Conservation (phyloP, 2,113 vertebrate species). For the Callipepla californica region DNA sequence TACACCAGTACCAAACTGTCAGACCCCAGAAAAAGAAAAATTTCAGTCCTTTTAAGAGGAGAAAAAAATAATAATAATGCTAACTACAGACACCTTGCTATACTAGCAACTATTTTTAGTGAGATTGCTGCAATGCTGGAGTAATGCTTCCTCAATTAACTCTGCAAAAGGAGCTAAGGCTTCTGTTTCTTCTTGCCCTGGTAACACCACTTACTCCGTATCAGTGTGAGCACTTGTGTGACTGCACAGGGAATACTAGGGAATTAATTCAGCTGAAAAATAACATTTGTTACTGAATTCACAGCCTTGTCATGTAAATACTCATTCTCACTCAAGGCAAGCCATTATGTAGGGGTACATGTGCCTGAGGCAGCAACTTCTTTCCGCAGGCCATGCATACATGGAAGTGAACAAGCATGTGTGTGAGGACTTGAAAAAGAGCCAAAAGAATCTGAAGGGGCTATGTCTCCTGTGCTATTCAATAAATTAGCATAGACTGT, state of each 20-base stretch:
- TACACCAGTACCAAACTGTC: neutral
- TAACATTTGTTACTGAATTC: neutral
- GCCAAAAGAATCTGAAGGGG: neutral
- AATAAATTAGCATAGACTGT: neutral
- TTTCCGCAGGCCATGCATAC: neutral
- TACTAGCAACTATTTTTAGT: neutral
- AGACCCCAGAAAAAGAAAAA: neutral
- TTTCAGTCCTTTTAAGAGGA: neutral
- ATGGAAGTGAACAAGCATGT: neutral
- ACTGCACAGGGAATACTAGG: neutral
- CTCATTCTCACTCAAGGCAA: neutral
- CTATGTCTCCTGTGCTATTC: neutral
- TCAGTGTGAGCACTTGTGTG: fast-evolving
- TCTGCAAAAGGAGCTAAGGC: neutral
- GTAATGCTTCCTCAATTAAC: neutral
- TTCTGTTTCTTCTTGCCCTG: neutral
- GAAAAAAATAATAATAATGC: neutral
- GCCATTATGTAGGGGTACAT: neutral
- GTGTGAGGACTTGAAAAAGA: neutral
- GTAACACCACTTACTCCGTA: neutral
- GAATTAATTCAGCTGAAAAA: neutral
- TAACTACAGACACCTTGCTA: neutral
- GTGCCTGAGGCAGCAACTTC: neutral
- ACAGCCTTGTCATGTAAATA: neutral
- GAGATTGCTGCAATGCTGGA: neutral